Base-by-base conservation (phyloP, 2,797 vertebrate genomes). In the Helostoma temminkii region DNA sequence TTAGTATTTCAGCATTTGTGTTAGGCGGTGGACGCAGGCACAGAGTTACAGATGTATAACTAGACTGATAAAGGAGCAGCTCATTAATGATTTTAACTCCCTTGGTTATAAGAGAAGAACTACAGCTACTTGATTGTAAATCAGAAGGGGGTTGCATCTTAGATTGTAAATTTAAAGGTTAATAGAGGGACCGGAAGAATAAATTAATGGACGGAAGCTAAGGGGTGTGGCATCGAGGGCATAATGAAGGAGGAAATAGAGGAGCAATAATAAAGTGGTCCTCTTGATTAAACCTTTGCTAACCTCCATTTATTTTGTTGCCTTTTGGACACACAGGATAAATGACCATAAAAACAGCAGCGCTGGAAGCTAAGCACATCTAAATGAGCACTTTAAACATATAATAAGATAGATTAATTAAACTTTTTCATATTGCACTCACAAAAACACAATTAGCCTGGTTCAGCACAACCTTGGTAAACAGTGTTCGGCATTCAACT, bases 241-340 rank as follows among this genome's bases (percentile, higher is more conserved):
- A 37, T 55, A 47, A 71, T 53, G 57, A 66, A 54, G 63, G 45
- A 62, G 61, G 66, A 84, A 74, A 55, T 60, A 56, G 28, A 66
- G 43, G 9, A 26, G 54, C 47, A 37, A 68, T 74, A 61, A 73
- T 71, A 65, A 66, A 82, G 37, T n/a, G 25, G n/a, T 63, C 25
- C 36, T 52, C 52, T 54, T 66, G 66, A 85, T 83, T 80, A 65
- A 75, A 78, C 66, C 66, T 71, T 19, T 56, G 64, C 73, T 54
- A 36, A 63, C 76, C 58, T 50, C 46, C 72, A 72, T 84, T 80
- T 71, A 63, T 76, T 66, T 66, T 50, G 67, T 39, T 32, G 49
- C 16, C 8, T 54, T 39, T 65, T 0, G 0, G 54, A 75, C 46
- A 45, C 54, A 24, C 47, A 37, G 34, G 34, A 68, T 65, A 10